Conservation (phyloP, 2,888 invertebrate species). For the Coelinius sp. region DNA sequence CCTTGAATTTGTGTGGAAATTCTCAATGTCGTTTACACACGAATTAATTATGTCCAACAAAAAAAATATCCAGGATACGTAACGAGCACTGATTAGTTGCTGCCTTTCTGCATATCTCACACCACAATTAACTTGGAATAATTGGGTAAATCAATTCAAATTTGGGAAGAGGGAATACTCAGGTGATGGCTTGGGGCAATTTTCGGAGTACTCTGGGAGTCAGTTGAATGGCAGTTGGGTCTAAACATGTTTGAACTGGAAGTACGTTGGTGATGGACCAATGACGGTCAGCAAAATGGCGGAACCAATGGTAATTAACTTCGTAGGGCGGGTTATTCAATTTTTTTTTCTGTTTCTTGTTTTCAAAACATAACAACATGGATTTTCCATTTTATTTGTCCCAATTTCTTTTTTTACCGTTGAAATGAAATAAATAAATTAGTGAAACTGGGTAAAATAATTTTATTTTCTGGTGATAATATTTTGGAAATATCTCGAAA, state of each 20-base stretch:
- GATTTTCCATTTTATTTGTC: too few relatives aligned
- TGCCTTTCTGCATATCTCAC: not conserved
- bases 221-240: constrained; percentile 7
- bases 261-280: not conserved
- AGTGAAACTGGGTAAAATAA: too few relatives aligned
- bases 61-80: not conserved
- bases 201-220: not conserved
- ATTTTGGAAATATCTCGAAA: too few relatives aligned
- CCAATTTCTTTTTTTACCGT: too few relatives aligned
- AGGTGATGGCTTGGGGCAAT: not conserved
- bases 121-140: not conserved
- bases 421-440: too few relatives aligned
- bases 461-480: too few relatives aligned
- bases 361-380: too few relatives aligned
- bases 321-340: too few relatives aligned
- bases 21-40: not conserved
- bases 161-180: not conserved
- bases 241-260: constrained; percentile 16
- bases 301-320: too few relatives aligned
- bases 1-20: not conserved
- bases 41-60: not conserved
- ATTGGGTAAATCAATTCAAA: too few relatives aligned
- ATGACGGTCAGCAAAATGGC: constrained; percentile 5
- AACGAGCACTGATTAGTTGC: not conserved
- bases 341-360: too few relatives aligned